These are phyloP conservation scores for Lepidurus packardi DNA, from an alignment of 1,140 invertebrate genomes.

Conservation along the genomic window DNA sequence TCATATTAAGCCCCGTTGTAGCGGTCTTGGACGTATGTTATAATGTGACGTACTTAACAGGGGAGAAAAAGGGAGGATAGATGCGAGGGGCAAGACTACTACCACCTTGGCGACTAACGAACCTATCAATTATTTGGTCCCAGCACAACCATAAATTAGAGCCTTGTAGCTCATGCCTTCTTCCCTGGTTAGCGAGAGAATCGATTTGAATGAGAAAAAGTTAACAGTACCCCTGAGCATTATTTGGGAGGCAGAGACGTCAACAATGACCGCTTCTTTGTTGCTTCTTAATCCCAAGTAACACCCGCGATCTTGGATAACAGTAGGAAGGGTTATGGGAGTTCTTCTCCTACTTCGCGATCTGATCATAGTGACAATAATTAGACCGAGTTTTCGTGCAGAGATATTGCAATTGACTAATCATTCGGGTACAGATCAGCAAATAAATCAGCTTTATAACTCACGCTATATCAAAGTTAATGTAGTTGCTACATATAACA, in stretches of 20 bases:
- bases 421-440: too few species aligned
- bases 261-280: not conserved
- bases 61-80: not conserved
- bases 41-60: not conserved
- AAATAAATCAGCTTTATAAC: too few species aligned
- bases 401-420: too few species aligned
- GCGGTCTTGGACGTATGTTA: not conserved
- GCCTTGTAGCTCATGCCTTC: not conserved
- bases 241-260: not conserved
- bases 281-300: not conserved
- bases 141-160: constrained; percentile 8
- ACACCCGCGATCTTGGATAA: not conserved
- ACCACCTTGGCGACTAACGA: constrained; percentile 8
- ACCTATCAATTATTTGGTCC: constrained; percentile 16
- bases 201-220: not conserved
- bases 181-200: not conserved
- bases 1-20: not conserved
- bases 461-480: too few species aligned
- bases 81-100: not conserved
- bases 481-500: too few species aligned
- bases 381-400: too few species aligned
- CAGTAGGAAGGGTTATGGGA: not conserved
- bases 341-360: not conserved
- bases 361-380: too few species aligned
- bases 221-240: not conserved